Conservation (phyloP, 2,888 invertebrate genomes). For the Watsonalla binaria region DNA sequence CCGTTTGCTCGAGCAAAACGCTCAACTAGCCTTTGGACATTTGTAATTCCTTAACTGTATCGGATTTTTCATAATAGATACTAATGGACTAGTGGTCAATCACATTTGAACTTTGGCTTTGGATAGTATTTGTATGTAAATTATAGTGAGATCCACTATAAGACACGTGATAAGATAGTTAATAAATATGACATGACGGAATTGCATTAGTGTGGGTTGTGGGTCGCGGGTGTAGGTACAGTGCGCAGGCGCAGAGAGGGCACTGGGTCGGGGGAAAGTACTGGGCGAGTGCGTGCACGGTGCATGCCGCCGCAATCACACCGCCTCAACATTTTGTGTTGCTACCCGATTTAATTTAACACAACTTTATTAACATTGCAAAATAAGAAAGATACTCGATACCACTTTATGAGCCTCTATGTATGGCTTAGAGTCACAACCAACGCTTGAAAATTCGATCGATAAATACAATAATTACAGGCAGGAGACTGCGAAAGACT, state of each 20-base stretch:
- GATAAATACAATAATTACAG: no score
- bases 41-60: neutral
- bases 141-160: no score
- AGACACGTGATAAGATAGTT: conserved; percentile 45
- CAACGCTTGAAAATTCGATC: no score
- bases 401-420: no score
- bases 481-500: no score
- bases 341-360: conserved; percentile 17
- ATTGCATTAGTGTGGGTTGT: conserved; percentile 70
- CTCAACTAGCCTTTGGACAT: conserved; percentile 9
- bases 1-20: conserved; percentile 17
- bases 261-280: conserved; percentile 78
- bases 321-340: conserved; percentile 25
- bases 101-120: no score
- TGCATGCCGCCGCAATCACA: conserved; percentile 61
- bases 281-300: conserved; percentile 51
- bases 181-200: conserved; percentile 69
- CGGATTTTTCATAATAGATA: neutral
- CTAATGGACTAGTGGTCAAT: no score
- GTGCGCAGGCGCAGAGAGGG: conserved; percentile 62
- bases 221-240: conserved; percentile 51
- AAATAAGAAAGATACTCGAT: neutral
- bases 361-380: neutral
- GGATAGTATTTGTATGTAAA: no score
- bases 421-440: no score